Evolutionary conservation across 2,797 vertebrate species (phyloP).

Genomic region (Pachyuromys duprasi): DNA sequence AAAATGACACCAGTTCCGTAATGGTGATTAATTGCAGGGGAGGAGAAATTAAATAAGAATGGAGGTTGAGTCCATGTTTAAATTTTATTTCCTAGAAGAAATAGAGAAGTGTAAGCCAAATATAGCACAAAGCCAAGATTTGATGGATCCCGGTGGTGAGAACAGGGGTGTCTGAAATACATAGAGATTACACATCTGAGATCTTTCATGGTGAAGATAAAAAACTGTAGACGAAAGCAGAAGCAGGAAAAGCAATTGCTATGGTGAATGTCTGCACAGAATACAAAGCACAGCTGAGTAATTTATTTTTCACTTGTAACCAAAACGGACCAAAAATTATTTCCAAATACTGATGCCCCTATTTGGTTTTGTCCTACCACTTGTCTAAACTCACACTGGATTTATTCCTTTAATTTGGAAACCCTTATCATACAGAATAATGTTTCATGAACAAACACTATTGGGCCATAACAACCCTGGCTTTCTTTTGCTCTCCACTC

Average conservation of each 20-base stretch:
- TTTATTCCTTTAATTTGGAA: slow-evolving; percentile 37
- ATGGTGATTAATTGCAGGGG: background rate
- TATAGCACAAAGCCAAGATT: background rate
- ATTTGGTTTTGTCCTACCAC: slow-evolving; percentile 30
- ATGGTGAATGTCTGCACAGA: background rate
- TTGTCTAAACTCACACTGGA: background rate
- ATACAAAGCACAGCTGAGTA: background rate
- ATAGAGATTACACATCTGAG: too few relatives aligned
- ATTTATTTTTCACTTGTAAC: slow-evolving; percentile 7
- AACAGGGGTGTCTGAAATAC: background rate
- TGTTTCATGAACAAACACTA: slow-evolving; percentile 41
- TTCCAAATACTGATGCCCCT: background rate
- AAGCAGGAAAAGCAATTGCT: background rate
- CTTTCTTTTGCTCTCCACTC: slow-evolving; percentile 17
- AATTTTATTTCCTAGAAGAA: slow-evolving; percentile 34
- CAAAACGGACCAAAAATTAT: slow-evolving; percentile 23
- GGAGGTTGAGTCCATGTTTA: background rate
- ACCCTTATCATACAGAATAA: background rate
- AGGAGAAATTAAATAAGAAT: background rate
- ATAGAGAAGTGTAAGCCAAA: background rate
- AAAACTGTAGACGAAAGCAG: background rate
- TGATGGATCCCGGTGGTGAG: background rate
- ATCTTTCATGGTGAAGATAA: slow-evolving; percentile 14
- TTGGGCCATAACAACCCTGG: background rate
- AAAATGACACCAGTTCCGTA: slow-evolving; percentile 5